Percentiles rank a stretch among this genome's conserved stretches.
Evolutionary conservation across 2,888 invertebrate species (phyloP).

Genomic region (Conchocele bisecta): DNA sequence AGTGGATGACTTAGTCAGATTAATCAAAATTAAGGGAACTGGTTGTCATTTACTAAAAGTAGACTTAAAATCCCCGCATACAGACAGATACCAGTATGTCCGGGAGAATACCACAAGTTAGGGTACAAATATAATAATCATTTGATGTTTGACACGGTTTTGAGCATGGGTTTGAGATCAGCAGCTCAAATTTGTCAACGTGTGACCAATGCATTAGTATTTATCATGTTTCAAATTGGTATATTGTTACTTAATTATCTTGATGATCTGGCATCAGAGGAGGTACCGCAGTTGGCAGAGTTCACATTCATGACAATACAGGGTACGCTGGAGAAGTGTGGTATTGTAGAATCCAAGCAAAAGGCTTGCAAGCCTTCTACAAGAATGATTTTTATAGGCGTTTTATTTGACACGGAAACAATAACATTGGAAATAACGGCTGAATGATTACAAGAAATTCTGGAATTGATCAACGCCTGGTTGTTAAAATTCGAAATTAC

Average conservation of each 20-base stretch:
- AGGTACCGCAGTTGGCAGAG: background rate
- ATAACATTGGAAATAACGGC: conserved; percentile 4
- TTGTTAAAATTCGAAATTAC: background rate
- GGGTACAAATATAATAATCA: background rate
- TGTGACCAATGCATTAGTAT: background rate
- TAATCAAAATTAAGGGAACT: background rate
- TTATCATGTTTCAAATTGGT: background rate
- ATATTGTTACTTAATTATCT: background rate
- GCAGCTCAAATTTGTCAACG: background rate
- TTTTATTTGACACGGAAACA: conserved; percentile 14
- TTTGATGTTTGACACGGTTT: background rate
- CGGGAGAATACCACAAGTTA: background rate
- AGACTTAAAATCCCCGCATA: background rate
- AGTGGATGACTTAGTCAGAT: background rate
- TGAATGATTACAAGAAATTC: conserved; percentile 1
- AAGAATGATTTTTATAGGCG: conserved; percentile 1
- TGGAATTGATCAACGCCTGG: background rate
- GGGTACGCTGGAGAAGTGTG: background rate
- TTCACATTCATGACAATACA: background rate
- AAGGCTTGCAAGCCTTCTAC: conserved; percentile 5
- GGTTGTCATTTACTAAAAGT: background rate
- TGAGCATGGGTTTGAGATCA: background rate
- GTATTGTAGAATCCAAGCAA: background rate
- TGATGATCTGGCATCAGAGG: background rate
- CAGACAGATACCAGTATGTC: background rate